A percentile compares a stretch with the other conserved stretches of the same genome.
Conservation (phyloP, 2,888 invertebrate species). For the Oxycera nigricornis region DNA sequence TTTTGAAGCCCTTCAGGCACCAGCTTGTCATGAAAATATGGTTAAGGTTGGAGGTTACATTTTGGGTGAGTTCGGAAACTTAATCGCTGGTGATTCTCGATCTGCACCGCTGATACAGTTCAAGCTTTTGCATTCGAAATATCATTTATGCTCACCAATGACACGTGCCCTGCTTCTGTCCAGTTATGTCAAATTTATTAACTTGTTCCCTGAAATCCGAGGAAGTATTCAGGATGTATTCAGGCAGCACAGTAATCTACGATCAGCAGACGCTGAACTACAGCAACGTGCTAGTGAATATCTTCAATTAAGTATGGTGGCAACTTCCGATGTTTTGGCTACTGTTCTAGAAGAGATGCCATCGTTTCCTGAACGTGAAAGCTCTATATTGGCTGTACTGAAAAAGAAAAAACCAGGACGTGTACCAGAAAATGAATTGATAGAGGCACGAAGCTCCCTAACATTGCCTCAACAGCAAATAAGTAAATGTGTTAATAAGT, state of each 20-base stretch:
- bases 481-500: conserved; percentile 63
- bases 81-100: conserved; percentile 97
- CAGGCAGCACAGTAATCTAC: conserved; percentile 91
- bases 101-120: conserved; percentile 98
- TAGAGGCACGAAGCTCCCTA: conserved; percentile 81
- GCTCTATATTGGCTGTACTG: conserved; percentile 94
- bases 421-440: conserved; percentile 86
- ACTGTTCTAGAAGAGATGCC: conserved; percentile 99
- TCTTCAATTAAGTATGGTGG: conserved; percentile 92
- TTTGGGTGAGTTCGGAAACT: conserved; percentile 98
- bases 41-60: conserved; percentile 99
- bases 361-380: conserved; percentile 98
- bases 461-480: conserved; percentile 61
- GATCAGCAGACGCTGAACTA: conserved; percentile 97
- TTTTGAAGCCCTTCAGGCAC: conserved; percentile 98
- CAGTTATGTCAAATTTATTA: conserved; percentile 99
- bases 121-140: conserved; percentile 97
- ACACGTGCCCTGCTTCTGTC: conserved; percentile 95
- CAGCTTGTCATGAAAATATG: conserved; percentile 99
- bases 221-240: conserved; percentile 94
- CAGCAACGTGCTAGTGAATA: conserved; percentile 99
- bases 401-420: conserved; percentile 98
- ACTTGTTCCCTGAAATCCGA: conserved; percentile 98
- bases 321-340: conserved; percentile 95
- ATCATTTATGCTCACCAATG: conserved; percentile 96